Base-by-base conservation (phyloP, 2,888 invertebrate genomes). In the Branchellion lobata region DNA sequence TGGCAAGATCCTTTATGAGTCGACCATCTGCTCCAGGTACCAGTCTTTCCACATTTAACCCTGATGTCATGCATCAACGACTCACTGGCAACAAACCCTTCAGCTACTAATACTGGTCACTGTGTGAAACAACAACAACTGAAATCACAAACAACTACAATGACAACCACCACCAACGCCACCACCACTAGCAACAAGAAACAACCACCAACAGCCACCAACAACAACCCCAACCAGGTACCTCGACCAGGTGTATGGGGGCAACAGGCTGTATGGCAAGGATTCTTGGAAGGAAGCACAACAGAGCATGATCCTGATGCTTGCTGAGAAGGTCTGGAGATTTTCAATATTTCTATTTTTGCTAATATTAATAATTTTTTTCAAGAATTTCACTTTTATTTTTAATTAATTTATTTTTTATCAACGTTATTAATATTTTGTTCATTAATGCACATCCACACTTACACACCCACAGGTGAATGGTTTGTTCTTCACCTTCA, bases 11-110 rank as follows among this genome's bases (percentile, higher is more conserved):
- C 82, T 91, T 1, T 87, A 88, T 31, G 91, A 91, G 84, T 90
- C 90, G 75, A 84, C 88, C 21, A 87, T 88, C n/a, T 90, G 91
- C 82, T 87, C 88, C 34, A 89, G 91, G 81, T 91, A 89, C 84
- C n/a, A n/a, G n/a, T n/a, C n/a, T n/a, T n/a, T n/a, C n/a, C 85
- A 91, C 68, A 90, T 91, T 82, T 89, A 90, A 80, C 87, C 89
- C 65, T 90, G n/a, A n/a, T n/a, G n/a, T n/a, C n/a, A n/a, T n/a
- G n/a, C n/a, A n/a, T n/a, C n/a, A n/a, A n/a, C n/a, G n/a, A n/a
- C n/a, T n/a, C n/a, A n/a, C n/a, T n/a, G n/a, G n/a, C n/a, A n/a
- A n/a, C n/a, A n/a, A n/a, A n/a, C n/a, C n/a, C n/a, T n/a, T n/a
- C n/a, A n/a, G n/a, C n/a, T n/a, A n/a, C n/a, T n/a, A n/a, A n/a